Conservation (phyloP, 2,888 invertebrate genomes). For the Merodon equestris region DNA sequence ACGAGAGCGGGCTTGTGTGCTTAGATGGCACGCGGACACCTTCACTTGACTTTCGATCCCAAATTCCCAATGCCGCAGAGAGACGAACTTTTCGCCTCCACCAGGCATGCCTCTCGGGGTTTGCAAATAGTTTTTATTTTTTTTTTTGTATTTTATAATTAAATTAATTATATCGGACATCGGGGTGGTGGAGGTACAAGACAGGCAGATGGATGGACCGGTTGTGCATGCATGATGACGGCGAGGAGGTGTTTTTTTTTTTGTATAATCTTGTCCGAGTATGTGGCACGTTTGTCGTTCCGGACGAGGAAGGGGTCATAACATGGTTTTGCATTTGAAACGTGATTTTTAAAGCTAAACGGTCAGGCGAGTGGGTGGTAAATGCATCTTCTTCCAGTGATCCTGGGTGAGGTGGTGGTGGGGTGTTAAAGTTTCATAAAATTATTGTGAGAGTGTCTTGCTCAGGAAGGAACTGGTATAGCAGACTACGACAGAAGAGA, state of each 20-base stretch:
- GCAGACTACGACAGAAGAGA: not conserved
- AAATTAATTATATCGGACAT: slow-evolving; percentile 70
- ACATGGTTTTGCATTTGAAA: slow-evolving; percentile 68
- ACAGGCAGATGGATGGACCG: slow-evolving; percentile 45
- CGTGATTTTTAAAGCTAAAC: slow-evolving; percentile 56
- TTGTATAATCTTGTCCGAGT: slow-evolving; percentile 21
- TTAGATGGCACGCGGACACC: slow-evolving; percentile 30
- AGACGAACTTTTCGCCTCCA: slow-evolving; percentile 32
- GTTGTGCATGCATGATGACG: slow-evolving; percentile 8
- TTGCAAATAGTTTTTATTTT: not conserved
- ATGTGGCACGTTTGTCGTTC: slow-evolving; percentile 52
- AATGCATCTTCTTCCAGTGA: slow-evolving; percentile 17
- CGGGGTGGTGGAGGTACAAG: slow-evolving; percentile 5
- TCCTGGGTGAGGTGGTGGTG: slow-evolving; percentile 15
- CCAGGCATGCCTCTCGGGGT: slow-evolving; percentile 7
- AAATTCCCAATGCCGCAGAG: not conserved
- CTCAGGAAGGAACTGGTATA: no score
- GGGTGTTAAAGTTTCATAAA: slow-evolving; percentile 56
- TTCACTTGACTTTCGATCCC: slow-evolving; percentile 24
- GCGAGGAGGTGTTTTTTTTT: not conserved
- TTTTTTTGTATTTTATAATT: slow-evolving; percentile 59
- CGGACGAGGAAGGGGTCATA: slow-evolving; percentile 25
- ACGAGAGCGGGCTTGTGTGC: slow-evolving; percentile 10
- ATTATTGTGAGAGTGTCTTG: slow-evolving; percentile 62
- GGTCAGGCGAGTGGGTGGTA: slow-evolving; percentile 38